Base-by-base conservation (phyloP, 2,888 invertebrate species). In the Conchocele bisecta region DNA sequence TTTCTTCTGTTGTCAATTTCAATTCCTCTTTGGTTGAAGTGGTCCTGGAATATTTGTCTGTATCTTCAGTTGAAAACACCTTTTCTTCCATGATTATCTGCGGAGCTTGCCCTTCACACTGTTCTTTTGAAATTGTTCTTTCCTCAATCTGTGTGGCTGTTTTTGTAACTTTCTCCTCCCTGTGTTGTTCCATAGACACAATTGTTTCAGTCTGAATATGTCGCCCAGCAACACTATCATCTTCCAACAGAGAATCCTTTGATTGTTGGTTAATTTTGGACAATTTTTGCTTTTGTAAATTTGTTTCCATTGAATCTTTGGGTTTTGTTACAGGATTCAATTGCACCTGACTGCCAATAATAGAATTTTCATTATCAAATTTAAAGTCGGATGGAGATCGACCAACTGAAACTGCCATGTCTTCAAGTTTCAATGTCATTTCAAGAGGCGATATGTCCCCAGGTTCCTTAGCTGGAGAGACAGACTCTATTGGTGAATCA, bases 351-450 rank as follows among this genome's bases (percentile, higher is more conserved):
- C n/a, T n/a, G n/a, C n/a, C n/a, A n/a, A n/a, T n/a, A n/a, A n/a
- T n/a, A n/a, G n/a, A n/a, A n/a, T n/a, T n/a, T n/a, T n/a, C n/a
- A n/a, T n/a, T n/a, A 41, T 80, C 80, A 44, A 61, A 65, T 26
- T 53, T 68, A 57, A 81, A 79, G 41, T 89, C 89, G 33, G 88
- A 88, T 20, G 89, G 89, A 11, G 89, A 89, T 17, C 85, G 72
- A 5, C 89, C 89, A n/a, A 89, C 84, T 39, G 82, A 81, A 11
- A 88, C 75, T 9, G 72, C 56, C 74, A 80, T 82, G 31, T 84
- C 78, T 24, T 82, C 68, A 35, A 85, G 58, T 20, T 70, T 75
- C 7, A 80, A 56, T 42, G 72, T 70, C 33, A 81, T 84, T 51
- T 83, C 82, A 31, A 86, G 75, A 44, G 87, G 87, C 13, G 88